Percentiles rank a stretch among this genome's conserved stretches.
These are phyloP conservation scores for Melanotaenia trifasciata DNA, from an alignment of 2,797 vertebrate species.

Conservation along the genomic window DNA sequence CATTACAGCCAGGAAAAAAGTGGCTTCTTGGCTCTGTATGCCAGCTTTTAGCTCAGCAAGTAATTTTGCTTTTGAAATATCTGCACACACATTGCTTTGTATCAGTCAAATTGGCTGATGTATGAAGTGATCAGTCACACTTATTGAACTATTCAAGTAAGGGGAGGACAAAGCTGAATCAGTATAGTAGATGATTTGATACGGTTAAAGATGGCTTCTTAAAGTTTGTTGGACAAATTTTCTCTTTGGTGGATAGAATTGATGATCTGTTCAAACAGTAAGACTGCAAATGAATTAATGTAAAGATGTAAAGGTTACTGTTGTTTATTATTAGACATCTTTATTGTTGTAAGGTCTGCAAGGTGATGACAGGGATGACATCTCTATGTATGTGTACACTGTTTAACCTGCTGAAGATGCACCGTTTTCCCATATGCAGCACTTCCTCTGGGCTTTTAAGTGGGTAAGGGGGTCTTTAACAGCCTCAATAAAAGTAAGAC, in stretches of 20 bases:
- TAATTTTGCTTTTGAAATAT: not conserved
- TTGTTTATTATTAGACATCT: not conserved
- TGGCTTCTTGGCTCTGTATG: not conserved
- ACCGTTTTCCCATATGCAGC: slow-evolving; percentile 1
- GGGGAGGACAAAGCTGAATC: not conserved
- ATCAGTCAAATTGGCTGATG: slow-evolving; percentile 23
- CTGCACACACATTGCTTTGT: not conserved
- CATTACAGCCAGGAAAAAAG: not conserved
- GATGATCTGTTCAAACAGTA: not conserved
- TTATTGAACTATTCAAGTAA: not conserved
- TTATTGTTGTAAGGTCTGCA: not conserved
- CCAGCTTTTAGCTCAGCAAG: not conserved
- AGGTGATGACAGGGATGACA: not conserved
- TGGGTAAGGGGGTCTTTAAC: slow-evolving; percentile 8
- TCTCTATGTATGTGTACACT: no score
- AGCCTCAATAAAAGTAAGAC: not conserved
- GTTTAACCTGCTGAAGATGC: not conserved
- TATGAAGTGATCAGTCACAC: slow-evolving; percentile 29
- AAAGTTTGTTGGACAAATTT: not conserved
- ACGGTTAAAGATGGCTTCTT: not conserved
- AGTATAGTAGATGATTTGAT: not conserved
- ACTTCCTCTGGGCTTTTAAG: not conserved
- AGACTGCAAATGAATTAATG: not conserved
- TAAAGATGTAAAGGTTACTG: not conserved
- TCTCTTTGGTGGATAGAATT: not conserved